These are phyloP conservation scores for Amphibalanus amphitrite DNA, from an alignment of 1,140 invertebrate species.

Conservation along the genomic window DNA sequence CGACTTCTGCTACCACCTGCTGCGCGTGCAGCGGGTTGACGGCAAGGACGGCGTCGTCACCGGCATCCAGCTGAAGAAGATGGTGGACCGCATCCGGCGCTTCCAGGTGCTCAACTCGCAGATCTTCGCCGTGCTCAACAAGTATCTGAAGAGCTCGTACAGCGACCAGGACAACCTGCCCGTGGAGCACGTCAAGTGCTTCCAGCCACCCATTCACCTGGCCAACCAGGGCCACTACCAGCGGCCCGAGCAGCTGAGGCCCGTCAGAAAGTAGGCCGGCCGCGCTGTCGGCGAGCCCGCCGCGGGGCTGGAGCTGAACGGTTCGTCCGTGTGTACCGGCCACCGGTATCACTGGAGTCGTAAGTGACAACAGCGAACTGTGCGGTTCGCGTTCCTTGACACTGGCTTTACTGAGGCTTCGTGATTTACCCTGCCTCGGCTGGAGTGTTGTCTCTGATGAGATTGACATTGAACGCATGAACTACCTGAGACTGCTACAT, in stretches of 20 bases:
- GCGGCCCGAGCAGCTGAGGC: conserved; percentile 13
- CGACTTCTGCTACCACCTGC: conserved; percentile 97
- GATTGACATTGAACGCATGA: too few relatives aligned
- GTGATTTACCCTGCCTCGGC: too few relatives aligned
- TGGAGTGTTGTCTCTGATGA: too few relatives aligned
- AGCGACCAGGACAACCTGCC: conserved; percentile 66
- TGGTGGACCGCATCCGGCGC: conserved; percentile 91
- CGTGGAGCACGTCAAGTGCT: conserved; percentile 91
- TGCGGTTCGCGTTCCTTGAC: too few relatives aligned
- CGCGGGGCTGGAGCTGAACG: too few relatives aligned
- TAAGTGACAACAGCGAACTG: too few relatives aligned
- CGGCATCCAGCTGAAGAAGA: conserved; percentile 83
- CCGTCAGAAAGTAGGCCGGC: not conserved
- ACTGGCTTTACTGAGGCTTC: too few relatives aligned
- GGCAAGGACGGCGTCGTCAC: conserved; percentile 90
- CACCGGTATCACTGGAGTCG: not conserved
- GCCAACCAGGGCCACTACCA: conserved; percentile 27
- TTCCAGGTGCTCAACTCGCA: conserved; percentile 98
- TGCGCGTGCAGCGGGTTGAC: conserved; percentile 88
- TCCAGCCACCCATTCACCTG: conserved; percentile 76
- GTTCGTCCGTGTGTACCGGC: too few relatives aligned
- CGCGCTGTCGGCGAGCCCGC: too few relatives aligned
- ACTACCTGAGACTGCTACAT: too few relatives aligned
- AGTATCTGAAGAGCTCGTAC: conserved; percentile 63
- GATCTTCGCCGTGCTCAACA: conserved; percentile 92